Evolutionary conservation across 2,888 invertebrate species (phyloP), one percentile per base, ranked within the genome.

Genomic region (Dascillus cervinus): DNA sequence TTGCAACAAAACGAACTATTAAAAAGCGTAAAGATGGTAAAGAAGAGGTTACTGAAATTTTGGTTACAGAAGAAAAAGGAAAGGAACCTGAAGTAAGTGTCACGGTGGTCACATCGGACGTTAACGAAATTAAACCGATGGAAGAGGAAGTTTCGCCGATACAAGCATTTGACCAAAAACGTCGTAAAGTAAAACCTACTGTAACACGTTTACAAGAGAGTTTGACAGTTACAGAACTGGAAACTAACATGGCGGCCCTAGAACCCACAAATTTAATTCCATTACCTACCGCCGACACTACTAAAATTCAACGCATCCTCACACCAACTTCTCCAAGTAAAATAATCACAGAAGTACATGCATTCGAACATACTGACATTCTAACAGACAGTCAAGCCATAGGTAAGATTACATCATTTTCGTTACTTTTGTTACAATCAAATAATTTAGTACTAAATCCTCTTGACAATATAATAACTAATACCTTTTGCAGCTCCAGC

Each of bases 31-130:
- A 46, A 22, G 52, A 46, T 22, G 43, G 26, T n/a, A 37, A 27
- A 32, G 32, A 53, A 30, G 54, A 58, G 38, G 53, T 50, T 19
- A 43, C 41, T 5, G 58, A 65, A 50, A 60, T 57, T 1, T 8
- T 26, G 6, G 65, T 64, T 17, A 59, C 63, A 2, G 45, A 49
- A 11, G 47, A 53, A 34, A 44, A 42, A 8, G 40, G 25, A 8
- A 37, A 41, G 17, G 12, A 47, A 17, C 46, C 52, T 0, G 33
- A 44, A 27, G 13, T 24, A n/a, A 39, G 34, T 11, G 36, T 31
- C 23, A 17, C 8, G 6, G 36, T 41, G 1, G 13, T 36, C 17
- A 32, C 22, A 2, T n/a, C 28, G 4, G 31, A 36, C 11, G n/a
- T 12, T 5, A 27, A 32, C 11, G 24, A 36, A 20, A 6, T 19